Evolutionary conservation across 2,797 vertebrate genomes (phyloP), one percentile per base, ranked within the genome.

Genomic region (Phoxinus dragarum): DNA sequence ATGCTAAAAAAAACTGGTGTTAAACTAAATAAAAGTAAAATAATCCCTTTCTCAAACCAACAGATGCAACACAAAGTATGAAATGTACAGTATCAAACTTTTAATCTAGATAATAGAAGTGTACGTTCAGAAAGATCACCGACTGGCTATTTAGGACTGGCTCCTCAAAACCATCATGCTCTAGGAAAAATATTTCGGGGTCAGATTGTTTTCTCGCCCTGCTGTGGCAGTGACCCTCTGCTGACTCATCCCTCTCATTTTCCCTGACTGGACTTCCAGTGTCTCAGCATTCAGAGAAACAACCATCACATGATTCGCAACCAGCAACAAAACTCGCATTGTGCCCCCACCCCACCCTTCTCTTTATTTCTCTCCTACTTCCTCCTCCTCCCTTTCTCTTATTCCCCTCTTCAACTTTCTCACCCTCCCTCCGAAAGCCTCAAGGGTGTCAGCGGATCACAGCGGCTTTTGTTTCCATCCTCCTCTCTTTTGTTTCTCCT

Each of bases 401-500:
- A 68, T 74, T 80, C 71, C 80, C 80, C 11, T 64, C 34, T 78
- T 80, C 23, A 67, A 69, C 44, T 66, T 77, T 87, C 84, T 68
- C 34, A 78, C 83, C 81, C 85, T 49, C 36, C 64, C 67, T 67
- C 47, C n/a, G 85, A 90, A 89, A 44, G 88, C 78, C 87, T 78
- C 2, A 84, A 89, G 93, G 92, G 91, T 87, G 91, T 92, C 92
- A 86, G 89, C 89, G 80, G 90, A 89, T 92, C 90, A 93, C 86
- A 74, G 89, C 73, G 82, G 89, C 92, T 91, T 93, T 94, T 94
- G 91, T 95, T 89, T 90, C 71, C 79, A 71, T 89, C 89, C 90
- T 72, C 61, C 27, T 89, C 88, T 89, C 80, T 59, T 84, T 75
- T 85, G 81, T 90, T 88, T 74, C 47, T 72, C 12, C 86, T 81